phyloP scores from a whole-genome alignment of 2,797 vertebrate species.

The Cyprinella venusta region DNA sequence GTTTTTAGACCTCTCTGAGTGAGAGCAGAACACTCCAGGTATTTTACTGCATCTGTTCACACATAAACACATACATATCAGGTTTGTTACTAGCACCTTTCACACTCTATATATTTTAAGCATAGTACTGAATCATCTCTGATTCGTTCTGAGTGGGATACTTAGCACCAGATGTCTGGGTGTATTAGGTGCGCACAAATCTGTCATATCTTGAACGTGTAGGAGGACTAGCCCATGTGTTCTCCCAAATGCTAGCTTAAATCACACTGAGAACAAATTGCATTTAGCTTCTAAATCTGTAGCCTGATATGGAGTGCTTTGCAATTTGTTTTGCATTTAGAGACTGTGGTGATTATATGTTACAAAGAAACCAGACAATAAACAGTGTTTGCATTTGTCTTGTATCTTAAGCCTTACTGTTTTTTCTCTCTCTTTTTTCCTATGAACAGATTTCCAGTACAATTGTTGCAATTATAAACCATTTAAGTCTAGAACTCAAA shows the following conservation, averaged over 20 bases:
- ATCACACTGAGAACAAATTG: constrained; percentile 38
- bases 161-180: constrained; percentile 39
- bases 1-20: constrained; percentile 90
- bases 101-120: background rate
- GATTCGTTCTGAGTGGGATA: constrained; percentile 9
- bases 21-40: constrained; percentile 88
- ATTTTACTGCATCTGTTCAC: constrained; percentile 84
- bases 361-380: constrained; percentile 6
- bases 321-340: background rate
- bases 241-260: constrained; percentile 44
- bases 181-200: constrained; percentile 40
- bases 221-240: constrained; percentile 45
- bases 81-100: background rate
- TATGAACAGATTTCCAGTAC: background rate
- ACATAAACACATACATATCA: constrained; percentile 33
- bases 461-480: background rate
- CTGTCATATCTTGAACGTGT: constrained; percentile 41
- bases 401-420: background rate
- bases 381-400: background rate
- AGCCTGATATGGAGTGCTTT: constrained; percentile 7
- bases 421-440: too few species aligned
- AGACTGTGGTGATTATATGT: constrained; percentile 14
- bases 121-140: background rate
- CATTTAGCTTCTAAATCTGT: constrained; percentile 20
- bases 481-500: background rate